A percentile compares a stretch with the other conserved stretches of the same genome.
Evolutionary conservation across 2,113 vertebrate species (phyloP).

Genomic region (Ctenomys sociabilis): DNA sequence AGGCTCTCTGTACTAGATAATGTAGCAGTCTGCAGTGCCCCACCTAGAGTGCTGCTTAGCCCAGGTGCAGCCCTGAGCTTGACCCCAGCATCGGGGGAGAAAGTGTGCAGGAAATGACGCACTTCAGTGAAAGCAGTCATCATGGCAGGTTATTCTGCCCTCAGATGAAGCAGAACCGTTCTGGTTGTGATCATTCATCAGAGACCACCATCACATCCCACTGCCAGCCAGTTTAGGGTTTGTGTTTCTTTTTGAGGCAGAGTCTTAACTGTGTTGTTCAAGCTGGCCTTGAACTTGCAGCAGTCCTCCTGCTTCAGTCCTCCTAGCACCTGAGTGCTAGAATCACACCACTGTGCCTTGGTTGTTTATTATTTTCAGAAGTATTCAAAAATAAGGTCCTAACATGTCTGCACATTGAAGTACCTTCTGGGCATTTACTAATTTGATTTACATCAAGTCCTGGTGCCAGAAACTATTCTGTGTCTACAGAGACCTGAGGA

Average conservation of each 20-base stretch:
- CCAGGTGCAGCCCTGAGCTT: no score
- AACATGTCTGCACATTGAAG: no score
- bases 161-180: not conserved
- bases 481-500: no score
- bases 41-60: not conserved
- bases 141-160: constrained; percentile 13
- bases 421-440: no score
- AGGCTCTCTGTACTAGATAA: constrained; percentile 15
- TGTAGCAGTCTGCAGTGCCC: not conserved
- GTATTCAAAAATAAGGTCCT: no score
- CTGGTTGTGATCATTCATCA: not conserved
- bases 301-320: not conserved
- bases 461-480: no score
- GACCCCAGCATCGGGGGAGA: no score
- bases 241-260: not conserved
- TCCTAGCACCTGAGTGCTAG: no score
- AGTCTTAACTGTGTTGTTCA: not conserved
- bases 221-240: not conserved
- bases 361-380: not conserved
- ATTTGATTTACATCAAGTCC: no score
- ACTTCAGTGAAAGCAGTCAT: not conserved
- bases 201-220: not conserved
- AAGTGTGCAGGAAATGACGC: not conserved
- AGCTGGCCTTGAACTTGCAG: not conserved
- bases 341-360: not conserved